Conservation (phyloP, 2,888 invertebrate species). For the Dromius quadrimaculatus region DNA sequence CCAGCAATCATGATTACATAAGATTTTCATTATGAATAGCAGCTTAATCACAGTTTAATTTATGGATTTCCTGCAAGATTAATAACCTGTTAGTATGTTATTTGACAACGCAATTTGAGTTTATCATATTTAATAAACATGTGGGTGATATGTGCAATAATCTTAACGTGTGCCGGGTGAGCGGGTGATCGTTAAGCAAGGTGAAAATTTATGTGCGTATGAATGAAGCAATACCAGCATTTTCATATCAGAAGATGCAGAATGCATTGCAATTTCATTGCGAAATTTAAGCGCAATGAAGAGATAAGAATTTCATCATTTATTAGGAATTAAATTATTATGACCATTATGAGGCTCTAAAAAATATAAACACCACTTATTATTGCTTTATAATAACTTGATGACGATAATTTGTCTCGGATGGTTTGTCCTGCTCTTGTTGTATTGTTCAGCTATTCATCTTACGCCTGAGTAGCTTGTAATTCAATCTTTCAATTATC, state of each 20-base stretch:
- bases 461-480: background rate
- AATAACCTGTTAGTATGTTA: conserved; percentile 34
- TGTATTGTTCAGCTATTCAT: conserved; percentile 28
- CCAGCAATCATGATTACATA: too few relatives aligned
- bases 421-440: conserved; percentile 17
- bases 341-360: background rate
- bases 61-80: background rate
- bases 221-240: conserved; percentile 38
- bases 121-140: conserved; percentile 39
- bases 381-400: conserved; percentile 12
- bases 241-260: conserved; percentile 21
- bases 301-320: background rate
- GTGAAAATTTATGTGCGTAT: conserved; percentile 35
- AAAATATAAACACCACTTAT: background rate
- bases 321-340: background rate
- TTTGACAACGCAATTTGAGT: conserved; percentile 28
- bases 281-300: background rate
- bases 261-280: conserved; percentile 23
- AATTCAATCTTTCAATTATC: conserved; percentile 23
- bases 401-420: conserved; percentile 19
- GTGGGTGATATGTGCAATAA: conserved; percentile 33
- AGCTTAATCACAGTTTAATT: too few relatives aligned
- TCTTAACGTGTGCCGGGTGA: background rate
- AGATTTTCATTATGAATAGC: too few relatives aligned
- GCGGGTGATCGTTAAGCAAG: conserved; percentile 5